These are phyloP conservation scores for Lasioglossum malachurum DNA, from an alignment of 2,888 invertebrate species.

Conservation along the genomic window DNA sequence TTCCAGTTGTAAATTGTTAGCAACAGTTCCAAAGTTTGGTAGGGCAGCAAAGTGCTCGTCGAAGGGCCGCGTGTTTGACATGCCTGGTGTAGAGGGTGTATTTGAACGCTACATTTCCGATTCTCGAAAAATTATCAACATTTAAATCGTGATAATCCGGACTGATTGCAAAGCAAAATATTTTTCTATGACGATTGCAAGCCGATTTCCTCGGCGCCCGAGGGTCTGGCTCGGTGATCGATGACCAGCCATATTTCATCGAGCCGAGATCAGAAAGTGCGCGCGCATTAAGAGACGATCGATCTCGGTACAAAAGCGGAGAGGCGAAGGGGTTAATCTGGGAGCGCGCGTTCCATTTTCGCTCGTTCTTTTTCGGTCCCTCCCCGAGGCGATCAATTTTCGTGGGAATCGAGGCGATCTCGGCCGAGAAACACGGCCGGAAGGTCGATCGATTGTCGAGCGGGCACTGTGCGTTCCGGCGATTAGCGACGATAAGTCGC, in stretches of 20 bases:
- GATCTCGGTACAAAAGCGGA: not conserved
- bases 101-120: not conserved
- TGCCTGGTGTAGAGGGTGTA: too few species aligned
- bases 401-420: constrained; percentile 15
- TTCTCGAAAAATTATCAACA: not conserved
- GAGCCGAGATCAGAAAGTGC: constrained; percentile 4
- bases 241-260: not conserved
- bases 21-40: too few species aligned
- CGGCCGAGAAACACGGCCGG: not conserved
- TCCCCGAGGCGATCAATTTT: constrained; percentile 13
- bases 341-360: not conserved
- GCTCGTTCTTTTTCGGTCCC: not conserved
- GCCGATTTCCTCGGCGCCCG: not conserved
- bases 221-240: not conserved
- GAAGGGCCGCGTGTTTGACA: too few species aligned
- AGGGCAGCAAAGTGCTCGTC: too few species aligned
- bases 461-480: not conserved
- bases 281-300: not conserved
- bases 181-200: not conserved
- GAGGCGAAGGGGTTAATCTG: constrained; percentile 13
- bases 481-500: constrained; percentile 39
- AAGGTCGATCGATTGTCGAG: constrained; percentile 37
- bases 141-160: not conserved
- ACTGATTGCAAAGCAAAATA: not conserved
- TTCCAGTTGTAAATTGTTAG: too few species aligned